Percentiles rank a stretch among this genome's conserved stretches.
Evolutionary conservation across 2,113 vertebrate genomes (phyloP).

Genomic region (Saguinus imperator): DNA sequence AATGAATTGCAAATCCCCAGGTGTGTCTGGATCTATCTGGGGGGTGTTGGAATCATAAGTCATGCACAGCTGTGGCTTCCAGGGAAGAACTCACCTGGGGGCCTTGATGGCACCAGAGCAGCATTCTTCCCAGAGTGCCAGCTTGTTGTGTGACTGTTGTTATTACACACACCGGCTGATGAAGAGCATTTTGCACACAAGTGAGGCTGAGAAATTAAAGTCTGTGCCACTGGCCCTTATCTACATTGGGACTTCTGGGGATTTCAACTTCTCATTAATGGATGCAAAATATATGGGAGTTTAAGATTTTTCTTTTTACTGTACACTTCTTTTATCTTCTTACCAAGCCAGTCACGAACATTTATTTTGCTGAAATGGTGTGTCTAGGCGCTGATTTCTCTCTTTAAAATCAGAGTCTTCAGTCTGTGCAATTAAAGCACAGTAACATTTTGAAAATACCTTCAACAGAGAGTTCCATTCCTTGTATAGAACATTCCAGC

Average conservation of each 20-base stretch:
- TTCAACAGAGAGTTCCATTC: neutral
- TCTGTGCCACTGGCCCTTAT: neutral
- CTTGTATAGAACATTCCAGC: neutral
- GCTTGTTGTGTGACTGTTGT: neutral
- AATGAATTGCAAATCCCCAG: neutral
- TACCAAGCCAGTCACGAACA: neutral
- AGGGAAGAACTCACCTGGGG: neutral
- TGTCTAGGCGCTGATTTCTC: neutral
- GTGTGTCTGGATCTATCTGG: neutral
- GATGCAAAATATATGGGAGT: neutral
- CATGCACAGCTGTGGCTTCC: neutral
- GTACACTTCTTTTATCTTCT: neutral
- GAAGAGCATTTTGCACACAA: constrained; percentile 5
- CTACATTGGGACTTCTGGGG: neutral
- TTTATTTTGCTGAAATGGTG: neutral
- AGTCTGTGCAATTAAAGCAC: neutral
- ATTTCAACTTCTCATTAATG: neutral
- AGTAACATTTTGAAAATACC: neutral
- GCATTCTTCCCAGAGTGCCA: neutral
- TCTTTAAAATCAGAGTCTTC: neutral
- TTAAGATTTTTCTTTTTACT: neutral
- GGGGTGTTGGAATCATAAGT: neutral
- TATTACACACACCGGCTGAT: neutral
- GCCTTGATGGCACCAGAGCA: neutral
- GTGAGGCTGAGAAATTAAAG: constrained; percentile 40